These are phyloP conservation scores for Digitonthophagus gazella DNA, from an alignment of 2,888 invertebrate species.

Conservation along the genomic window DNA sequence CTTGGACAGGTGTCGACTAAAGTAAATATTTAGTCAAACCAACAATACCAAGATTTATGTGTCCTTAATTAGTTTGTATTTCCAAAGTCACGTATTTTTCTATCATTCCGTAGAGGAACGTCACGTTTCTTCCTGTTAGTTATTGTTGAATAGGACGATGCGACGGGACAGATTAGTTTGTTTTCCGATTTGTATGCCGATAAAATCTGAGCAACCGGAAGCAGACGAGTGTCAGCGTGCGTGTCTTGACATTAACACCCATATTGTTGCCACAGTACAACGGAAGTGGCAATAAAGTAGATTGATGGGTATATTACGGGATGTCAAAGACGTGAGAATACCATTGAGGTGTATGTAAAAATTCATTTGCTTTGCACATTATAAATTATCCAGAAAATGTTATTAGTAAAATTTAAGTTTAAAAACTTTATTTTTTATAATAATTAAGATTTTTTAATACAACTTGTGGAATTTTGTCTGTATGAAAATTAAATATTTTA, in stretches of 20 bases:
- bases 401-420: too few relatives aligned
- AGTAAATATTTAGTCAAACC: not conserved
- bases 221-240: not conserved
- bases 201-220: slow-evolving; percentile 7
- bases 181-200: not conserved
- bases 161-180: too few relatives aligned
- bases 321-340: slow-evolving; percentile 16
- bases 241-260: slow-evolving; percentile 10
- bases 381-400: too few relatives aligned
- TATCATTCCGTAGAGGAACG: not conserved
- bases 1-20: not conserved
- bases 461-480: too few relatives aligned
- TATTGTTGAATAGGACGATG: not conserved
- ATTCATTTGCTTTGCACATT: not conserved
- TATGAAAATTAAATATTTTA: not conserved
- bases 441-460: too few relatives aligned
- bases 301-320: slow-evolving; percentile 6
- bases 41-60: not conserved
- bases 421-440: too few relatives aligned
- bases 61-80: not conserved
- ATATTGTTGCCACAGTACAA: slow-evolving; percentile 4
- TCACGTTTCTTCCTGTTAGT: not conserved
- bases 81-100: not conserved
- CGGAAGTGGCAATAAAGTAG: slow-evolving; percentile 13
- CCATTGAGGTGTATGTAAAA: not conserved